Base-by-base conservation (phyloP, 2,797 vertebrate genomes). In the Rhinophrynus dorsalis region DNA sequence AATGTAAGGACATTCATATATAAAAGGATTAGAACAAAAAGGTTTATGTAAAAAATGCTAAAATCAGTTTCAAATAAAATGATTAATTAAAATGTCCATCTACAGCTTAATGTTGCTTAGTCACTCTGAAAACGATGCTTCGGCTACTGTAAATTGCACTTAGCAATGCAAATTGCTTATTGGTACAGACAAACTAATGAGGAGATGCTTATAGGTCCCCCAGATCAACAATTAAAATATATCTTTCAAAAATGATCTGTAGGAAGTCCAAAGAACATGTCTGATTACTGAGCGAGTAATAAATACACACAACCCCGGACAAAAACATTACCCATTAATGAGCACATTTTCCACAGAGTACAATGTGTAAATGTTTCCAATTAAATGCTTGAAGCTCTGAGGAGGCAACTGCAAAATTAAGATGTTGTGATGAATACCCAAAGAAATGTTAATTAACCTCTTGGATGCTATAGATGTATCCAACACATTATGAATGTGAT, bases 251-350 rank as follows among this genome's bases (percentile, higher is more conserved):
- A 75, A 59, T 75, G 38, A 9, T 35, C 10, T 45, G 56, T 68
- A 32, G 50, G 37, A 9, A 3, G 2, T 52, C 0, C 1, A 76
- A 79, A 12, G 23, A 0, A 0, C 74, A 59, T 20, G 20, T 15
- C 58, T 73, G 3, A 75, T 72, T 75, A 64, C 29, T 13, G n/a
- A n/a, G n/a, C n/a, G n/a, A n/a, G n/a, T n/a, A n/a, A n/a, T n/a
- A n/a, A 42, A 61, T 57, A 67, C 79, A 54, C 26, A 69, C 27
- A 1, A 0, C 48, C 27, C 3, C 15, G 32, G 9, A 72, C 61
- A 26, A 47, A 78, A 79, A 68, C 26, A 62, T 58, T 76, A 67
- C 42, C 54, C 18, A 58, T 10, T 75, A 69, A 78, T 52, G 37
- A 79, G 56, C 3, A 59, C 0, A 0, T 75, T 74, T 60, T 74